Conservation (phyloP, 2,888 invertebrate genomes). For the Torymus tubicola region DNA sequence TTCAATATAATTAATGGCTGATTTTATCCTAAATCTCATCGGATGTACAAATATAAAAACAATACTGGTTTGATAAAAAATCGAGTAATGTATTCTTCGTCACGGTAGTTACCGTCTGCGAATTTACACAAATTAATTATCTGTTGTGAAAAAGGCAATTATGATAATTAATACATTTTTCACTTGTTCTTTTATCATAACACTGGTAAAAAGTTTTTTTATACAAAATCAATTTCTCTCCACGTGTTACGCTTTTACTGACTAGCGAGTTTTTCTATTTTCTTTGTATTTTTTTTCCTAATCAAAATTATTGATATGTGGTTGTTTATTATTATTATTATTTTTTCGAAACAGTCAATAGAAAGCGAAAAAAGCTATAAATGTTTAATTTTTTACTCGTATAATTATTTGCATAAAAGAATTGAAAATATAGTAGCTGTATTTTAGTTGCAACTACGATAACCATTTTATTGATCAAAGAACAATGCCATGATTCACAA, state of each 20-base stretch:
- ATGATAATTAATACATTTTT: conserved; percentile 18
- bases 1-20: conserved; percentile 70
- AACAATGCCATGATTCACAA: conserved; percentile 39
- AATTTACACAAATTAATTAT: conserved; percentile 42
- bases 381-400: conserved; percentile 42
- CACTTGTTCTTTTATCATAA: conserved; percentile 43
- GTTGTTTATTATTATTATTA: conserved; percentile 43
- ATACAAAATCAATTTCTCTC: conserved; percentile 33
- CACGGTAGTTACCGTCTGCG: conserved; percentile 2
- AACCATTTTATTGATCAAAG: conserved; percentile 47
- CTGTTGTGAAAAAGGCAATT: conserved; percentile 31
- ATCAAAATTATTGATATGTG: conserved; percentile 46
- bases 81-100: conserved; percentile 39
- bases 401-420: conserved; percentile 12
- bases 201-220: conserved; percentile 34
- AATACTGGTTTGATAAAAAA: conserved; percentile 66
- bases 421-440: conserved; percentile 8
- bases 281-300: conserved; percentile 46
- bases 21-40: conserved; percentile 69
- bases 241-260: conserved; percentile 32
- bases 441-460: conserved; percentile 14
- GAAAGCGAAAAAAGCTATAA: conserved; percentile 20
- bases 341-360: conserved; percentile 6
- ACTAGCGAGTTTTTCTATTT: conserved; percentile 29
- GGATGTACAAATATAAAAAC: conserved; percentile 71